Percentiles rank a stretch among this genome's conserved stretches.
These are phyloP conservation scores for Uropsilus gracilis DNA, from an alignment of 2,113 vertebrate genomes.

Conservation along the genomic window DNA sequence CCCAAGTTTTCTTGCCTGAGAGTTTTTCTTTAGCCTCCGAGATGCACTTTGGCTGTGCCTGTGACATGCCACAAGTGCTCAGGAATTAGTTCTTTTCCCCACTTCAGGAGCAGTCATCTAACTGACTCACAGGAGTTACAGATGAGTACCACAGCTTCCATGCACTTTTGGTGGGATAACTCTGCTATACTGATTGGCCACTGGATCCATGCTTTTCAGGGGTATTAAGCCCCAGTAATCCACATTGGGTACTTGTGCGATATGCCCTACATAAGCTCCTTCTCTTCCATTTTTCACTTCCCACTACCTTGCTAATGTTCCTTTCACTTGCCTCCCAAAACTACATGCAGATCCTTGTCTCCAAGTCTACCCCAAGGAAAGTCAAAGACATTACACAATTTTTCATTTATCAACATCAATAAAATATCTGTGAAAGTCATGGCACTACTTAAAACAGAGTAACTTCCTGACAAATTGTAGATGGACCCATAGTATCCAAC, in stretches of 20 bases:
- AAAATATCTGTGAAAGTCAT: slow-evolving; percentile 21
- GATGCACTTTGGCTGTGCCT: not conserved
- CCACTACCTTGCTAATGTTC: not conserved
- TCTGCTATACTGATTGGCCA: not conserved
- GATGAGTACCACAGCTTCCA: not conserved
- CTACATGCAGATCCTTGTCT: not conserved
- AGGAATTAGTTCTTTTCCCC: slow-evolving; percentile 14
- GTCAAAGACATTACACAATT: slow-evolving; percentile 19
- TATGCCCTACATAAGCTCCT: not conserved
- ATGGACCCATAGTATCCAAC: slow-evolving; percentile 1
- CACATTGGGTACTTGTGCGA: slow-evolving; percentile 15
- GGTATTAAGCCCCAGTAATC: not conserved
- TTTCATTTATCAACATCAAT: slow-evolving; percentile 42
- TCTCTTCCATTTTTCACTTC: not conserved
- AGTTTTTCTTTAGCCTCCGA: not conserved
- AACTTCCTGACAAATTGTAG: slow-evolving; percentile 10
- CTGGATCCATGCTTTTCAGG: not conserved
- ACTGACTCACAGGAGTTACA: not conserved
- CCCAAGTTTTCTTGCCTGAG: not conserved
- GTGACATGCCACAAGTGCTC: not conserved
- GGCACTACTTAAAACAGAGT: slow-evolving; percentile 42
- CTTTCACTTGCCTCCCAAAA: not conserved
- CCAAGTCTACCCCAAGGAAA: slow-evolving; percentile 1
- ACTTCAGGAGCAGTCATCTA: not conserved
- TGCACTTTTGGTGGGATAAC: not conserved